Base-by-base conservation (phyloP, 2,888 invertebrate species). In the Priocnemis perturbator region DNA sequence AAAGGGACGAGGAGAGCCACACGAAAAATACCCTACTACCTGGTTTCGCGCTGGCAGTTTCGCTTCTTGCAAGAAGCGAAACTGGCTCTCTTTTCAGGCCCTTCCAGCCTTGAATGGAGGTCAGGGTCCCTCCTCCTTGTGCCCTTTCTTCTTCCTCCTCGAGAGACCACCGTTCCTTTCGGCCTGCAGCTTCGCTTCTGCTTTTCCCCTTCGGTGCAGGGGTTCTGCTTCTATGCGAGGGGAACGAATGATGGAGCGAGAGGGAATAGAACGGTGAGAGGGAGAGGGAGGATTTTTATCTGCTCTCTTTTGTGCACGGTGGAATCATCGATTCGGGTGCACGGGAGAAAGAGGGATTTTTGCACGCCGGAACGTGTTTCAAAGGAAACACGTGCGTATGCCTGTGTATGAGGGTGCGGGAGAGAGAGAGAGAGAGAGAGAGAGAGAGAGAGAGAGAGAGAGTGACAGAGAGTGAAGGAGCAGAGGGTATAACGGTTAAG, bases 101-200 rank as follows among this genome's bases (percentile, higher is more conserved):
- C 70, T 74, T 76, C 71, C 60, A 64, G 77, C 67, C 71, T 73
- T 78, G 76, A 77, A 79, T 78, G 81, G 77, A 83, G 82, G 79
- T 81, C 83, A 79, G 75, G 79, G 78, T 80, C 69, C 77, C 67
- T 70, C 62, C 69, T 71, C 74, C 60, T 37, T 64, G 59, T 65
- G 58, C 71, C 90, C 89, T 88, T 91, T 90, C 90, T 86, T 91
- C 91, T 90, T 90, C 91, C 90, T 81, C 90, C 78, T 64, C 64
- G 21, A 90, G 90, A 21, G 20, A 21, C 23, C 55, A 91, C 91
- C 90, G 91, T 89, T 92, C 89, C 93, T 93, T 93, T 84, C 77
- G 74, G 91, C 90, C 85, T 90, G 90, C 90, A 90, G 86, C 26
- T 71, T 74, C 60, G 47, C 60, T 63, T 66, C 73, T 86, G 85